Base-by-base conservation (phyloP, 37 sponge, comb jelly and placozoan genomes). In the Amphimedon queenslandica region DNA sequence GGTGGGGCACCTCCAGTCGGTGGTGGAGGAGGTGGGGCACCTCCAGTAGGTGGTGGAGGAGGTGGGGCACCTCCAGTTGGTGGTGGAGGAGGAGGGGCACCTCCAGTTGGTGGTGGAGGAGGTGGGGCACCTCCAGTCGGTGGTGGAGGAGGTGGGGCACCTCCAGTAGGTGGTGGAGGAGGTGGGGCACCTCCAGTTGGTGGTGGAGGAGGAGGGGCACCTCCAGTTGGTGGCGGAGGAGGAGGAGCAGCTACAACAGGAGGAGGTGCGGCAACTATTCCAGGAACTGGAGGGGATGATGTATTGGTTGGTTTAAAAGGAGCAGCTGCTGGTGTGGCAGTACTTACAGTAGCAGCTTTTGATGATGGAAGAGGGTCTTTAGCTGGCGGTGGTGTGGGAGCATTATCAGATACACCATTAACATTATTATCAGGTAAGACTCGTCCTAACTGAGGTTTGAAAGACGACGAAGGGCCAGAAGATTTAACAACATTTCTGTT, bases 31-130 rank as follows among this genome's bases (percentile, higher is more conserved):
- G 37, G 36, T 71, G 57, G 6, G 0, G 58, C 24, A 2, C n/a
- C n/a, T n/a, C n/a, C n/a, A 31, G 64, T 66, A 74, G 69, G 64
- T 3, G 79, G 69, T 41, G 79, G 71, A 0, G 84, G 70, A 28
- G 87, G 76, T 1, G 75, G 74, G 25, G 61, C 57, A 2, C 39
- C 74, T 61, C 69, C 69, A 40, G 85, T 79, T 6, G 79, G 69
- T 16, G 87, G 82, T 0, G 75, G 77, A 53, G 75, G 86, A 21
- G 80, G 80, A 65, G 82, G n/a, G n/a, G n/a, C n/a, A n/a, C n/a
- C n/a, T n/a, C n/a, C n/a, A n/a, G n/a, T n/a, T n/a, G n/a, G 73
- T 30, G 77, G 72, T 25, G 66, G 66, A 11, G 67, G 71, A 25
- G 66, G 55, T 37, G 75, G 58, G 27, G 67, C 69, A 31, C n/a